phyloP scores from a whole-genome alignment of 2,888 invertebrate genomes.

The Exephanes ischioxanthus region DNA sequence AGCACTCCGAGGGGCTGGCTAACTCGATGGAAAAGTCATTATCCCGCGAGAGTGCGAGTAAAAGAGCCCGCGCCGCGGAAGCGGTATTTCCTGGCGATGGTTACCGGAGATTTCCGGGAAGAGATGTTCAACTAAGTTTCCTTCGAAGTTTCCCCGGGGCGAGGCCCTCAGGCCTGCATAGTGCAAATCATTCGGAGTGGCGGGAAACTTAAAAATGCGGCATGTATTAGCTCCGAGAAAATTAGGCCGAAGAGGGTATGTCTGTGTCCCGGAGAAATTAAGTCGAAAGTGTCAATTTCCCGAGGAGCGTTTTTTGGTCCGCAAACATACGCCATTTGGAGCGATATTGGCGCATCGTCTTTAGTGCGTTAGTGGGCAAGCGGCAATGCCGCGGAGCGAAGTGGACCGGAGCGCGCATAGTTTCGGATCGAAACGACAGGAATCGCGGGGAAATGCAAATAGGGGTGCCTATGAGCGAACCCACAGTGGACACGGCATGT shows the following conservation, averaged over 20 bases:
- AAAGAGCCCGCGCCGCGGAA: slow-evolving; percentile 31
- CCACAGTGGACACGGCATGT: slow-evolving; percentile 6
- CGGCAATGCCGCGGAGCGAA: neutral
- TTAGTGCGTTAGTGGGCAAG: neutral
- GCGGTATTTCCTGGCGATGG: slow-evolving; percentile 17
- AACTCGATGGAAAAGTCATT: slow-evolving; percentile 60
- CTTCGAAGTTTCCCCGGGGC: slow-evolving; percentile 21
- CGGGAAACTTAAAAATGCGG: slow-evolving; percentile 4
- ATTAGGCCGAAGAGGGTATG: neutral
- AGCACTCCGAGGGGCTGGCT: slow-evolving; percentile 30
- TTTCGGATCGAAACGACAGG: slow-evolving; percentile 9
- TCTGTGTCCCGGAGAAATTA: neutral
- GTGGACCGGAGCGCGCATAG: neutral
- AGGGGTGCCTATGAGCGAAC: slow-evolving; percentile 22
- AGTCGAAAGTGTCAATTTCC: neutral
- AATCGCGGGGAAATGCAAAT: slow-evolving; percentile 43
- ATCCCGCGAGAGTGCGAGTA: slow-evolving; percentile 24
- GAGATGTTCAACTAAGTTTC: slow-evolving; percentile 46
- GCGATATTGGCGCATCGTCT: too few relatives aligned
- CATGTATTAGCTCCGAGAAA: neutral
- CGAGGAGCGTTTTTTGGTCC: neutral
- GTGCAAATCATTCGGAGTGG: neutral
- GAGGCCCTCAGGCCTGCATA: slow-evolving; percentile 1
- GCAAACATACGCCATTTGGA: neutral
- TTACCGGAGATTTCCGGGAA: slow-evolving; percentile 21